phyloP scores from a whole-genome alignment of 2,113 vertebrate species.

The Pelusios castaneus region DNA sequence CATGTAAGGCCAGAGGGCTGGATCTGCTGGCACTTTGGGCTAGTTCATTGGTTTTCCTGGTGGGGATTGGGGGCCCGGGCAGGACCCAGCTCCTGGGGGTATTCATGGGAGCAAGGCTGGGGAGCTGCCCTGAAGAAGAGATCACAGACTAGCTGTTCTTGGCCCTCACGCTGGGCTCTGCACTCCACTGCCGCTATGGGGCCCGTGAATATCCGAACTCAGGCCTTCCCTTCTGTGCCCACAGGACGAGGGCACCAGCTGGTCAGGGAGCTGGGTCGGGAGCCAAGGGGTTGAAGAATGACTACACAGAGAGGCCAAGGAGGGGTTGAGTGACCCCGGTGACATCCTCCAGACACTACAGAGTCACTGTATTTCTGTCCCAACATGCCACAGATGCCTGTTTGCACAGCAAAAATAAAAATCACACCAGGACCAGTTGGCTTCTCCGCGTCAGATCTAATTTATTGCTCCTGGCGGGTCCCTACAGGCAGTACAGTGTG shows the following conservation, averaged over 20 bases:
- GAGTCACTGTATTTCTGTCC: rapidly evolving
- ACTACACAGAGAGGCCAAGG: rapidly evolving
- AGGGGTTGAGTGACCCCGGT: not conserved
- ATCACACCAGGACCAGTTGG: not conserved
- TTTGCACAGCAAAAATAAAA: not conserved
- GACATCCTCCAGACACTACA: not conserved
- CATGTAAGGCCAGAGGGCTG: too few relatives aligned
- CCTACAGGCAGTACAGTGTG: rapidly evolving
- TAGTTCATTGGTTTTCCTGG: not conserved
- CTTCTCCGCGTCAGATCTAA: not conserved
- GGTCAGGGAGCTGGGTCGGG: too few relatives aligned
- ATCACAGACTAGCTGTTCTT: too few relatives aligned
- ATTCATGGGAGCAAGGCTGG: not conserved
- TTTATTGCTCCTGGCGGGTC: not conserved
- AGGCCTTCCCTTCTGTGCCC: too few relatives aligned
- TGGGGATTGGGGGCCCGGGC: too few relatives aligned
- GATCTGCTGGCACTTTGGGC: too few relatives aligned
- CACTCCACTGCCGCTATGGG: too few relatives aligned
- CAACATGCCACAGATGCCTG: too few relatives aligned
- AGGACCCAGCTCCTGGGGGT: not conserved
- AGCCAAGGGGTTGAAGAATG: rapidly evolving
- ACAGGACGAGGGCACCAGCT: too few relatives aligned
- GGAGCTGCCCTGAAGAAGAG: too few relatives aligned
- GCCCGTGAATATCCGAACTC: too few relatives aligned
- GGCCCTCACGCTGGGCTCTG: too few relatives aligned